A percentile compares a stretch with the other conserved stretches of the same genome.
phyloP scores from a whole-genome alignment of 2,888 invertebrate species.

The Didymodactylos carnosus region DNA sequence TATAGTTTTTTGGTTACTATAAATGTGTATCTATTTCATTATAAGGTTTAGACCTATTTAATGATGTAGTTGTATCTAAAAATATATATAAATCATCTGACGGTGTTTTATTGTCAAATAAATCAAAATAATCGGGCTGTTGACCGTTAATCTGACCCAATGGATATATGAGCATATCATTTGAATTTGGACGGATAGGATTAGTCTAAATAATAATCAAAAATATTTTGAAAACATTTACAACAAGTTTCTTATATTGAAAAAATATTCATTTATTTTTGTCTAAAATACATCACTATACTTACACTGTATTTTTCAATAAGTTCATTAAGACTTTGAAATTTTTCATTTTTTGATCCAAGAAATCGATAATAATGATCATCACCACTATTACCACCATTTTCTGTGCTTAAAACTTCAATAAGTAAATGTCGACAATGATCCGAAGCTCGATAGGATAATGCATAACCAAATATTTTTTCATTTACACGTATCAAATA shows the following conservation, averaged over 20 bases:
- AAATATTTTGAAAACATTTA: no score
- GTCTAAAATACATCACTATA: not conserved
- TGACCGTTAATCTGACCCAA: not conserved
- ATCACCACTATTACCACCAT: not conserved
- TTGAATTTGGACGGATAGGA: not conserved
- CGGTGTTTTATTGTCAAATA: not conserved
- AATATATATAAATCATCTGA: not conserved
- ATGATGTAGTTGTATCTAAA: not conserved
- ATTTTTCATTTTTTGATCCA: not conserved
- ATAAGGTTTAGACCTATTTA: no score
- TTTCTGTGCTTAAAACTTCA: conserved; percentile 35
- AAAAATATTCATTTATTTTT: no score
- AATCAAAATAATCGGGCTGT: not conserved
- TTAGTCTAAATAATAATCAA: not conserved
- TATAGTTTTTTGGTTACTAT: no score
- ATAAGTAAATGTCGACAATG: conserved; percentile 60
- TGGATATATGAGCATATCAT: not conserved
- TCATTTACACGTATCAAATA: conserved; percentile 58
- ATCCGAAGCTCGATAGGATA: conserved; percentile 47
- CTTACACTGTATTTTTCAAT: not conserved
- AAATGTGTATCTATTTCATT: not conserved
- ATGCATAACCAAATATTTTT: conserved; percentile 60
- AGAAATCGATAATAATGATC: not conserved
- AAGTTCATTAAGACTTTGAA: not conserved
- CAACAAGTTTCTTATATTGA: no score